Percentiles rank a stretch among this genome's conserved stretches.
phyloP scores from a whole-genome alignment of 2,797 vertebrate genomes.

The Danio kyathit region DNA sequence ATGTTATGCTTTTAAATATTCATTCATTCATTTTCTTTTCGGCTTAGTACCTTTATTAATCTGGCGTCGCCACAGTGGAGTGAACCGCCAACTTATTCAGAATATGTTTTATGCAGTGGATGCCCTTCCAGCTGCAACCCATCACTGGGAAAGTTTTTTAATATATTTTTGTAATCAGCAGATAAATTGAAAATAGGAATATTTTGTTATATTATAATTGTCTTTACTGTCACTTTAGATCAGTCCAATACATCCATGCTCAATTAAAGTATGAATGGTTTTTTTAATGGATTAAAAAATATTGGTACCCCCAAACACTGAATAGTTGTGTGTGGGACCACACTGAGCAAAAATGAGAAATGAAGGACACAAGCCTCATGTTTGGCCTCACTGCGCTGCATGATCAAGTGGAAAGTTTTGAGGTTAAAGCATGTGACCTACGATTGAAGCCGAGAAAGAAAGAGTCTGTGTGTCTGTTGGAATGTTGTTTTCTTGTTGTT shows the following conservation, averaged over 20 bases:
- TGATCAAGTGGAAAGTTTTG: conserved; percentile 35
- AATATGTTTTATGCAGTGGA: no score
- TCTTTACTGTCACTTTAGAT: neutral
- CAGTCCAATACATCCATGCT: no score
- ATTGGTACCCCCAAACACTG: neutral
- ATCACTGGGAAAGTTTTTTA: no score
- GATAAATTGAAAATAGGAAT: neutral
- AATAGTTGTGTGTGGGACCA: conserved; percentile 1
- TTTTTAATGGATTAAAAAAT: neutral
- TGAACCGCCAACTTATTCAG: no score
- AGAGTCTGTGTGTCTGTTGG: conserved; percentile 27
- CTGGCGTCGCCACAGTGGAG: no score
- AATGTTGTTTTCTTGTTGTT: conserved; percentile 35
- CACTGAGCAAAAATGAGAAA: neutral
- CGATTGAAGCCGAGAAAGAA: neutral
- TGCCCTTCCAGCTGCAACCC: no score
- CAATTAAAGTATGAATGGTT: neutral
- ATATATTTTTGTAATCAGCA: no score
- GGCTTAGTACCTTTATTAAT: no score
- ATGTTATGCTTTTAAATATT: neutral
- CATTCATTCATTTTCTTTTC: no score
- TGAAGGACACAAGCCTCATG: conserved; percentile 3
- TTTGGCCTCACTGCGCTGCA: neutral
- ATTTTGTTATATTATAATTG: neutral
- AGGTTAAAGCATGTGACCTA: conserved; percentile 39